Conservation (phyloP, 1,140 invertebrate genomes). For the Plutomurus gul region DNA sequence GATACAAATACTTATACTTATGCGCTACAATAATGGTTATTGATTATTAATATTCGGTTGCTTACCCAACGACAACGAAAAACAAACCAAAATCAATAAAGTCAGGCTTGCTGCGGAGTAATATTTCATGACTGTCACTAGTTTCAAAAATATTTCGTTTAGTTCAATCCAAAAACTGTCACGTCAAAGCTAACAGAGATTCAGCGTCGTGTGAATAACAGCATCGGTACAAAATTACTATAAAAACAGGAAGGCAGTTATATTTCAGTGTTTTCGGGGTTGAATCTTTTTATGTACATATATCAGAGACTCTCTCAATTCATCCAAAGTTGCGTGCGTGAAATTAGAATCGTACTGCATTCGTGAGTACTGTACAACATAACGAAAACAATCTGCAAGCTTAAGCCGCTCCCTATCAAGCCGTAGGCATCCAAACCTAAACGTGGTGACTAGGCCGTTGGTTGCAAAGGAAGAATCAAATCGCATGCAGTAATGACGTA, state of each 20-base stretch:
- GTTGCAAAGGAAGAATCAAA: too few relatives aligned
- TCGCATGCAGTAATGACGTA: too few relatives aligned
- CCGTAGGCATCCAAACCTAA: background rate
- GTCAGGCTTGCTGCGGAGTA: background rate
- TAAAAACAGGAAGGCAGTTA: too few relatives aligned
- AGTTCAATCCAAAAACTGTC: too few relatives aligned
- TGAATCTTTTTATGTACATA: too few relatives aligned
- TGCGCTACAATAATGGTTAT: background rate
- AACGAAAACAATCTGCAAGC: background rate
- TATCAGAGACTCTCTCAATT: too few relatives aligned
- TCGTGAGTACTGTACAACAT: background rate
- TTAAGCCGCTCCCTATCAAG: conserved; percentile 10
- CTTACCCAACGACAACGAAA: conserved; percentile 30
- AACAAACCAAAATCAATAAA: conserved; percentile 34
- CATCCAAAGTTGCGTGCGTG: too few relatives aligned
- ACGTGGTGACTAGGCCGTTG: background rate
- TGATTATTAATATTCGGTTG: background rate
- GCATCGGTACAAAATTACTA: too few relatives aligned
- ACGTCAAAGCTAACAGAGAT: too few relatives aligned
- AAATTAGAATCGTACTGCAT: background rate
- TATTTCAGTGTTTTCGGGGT: too few relatives aligned
- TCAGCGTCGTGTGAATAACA: too few relatives aligned
- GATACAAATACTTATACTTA: background rate
- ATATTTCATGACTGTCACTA: background rate
- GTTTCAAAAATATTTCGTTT: too few relatives aligned